Evolutionary conservation across 2,113 vertebrate species (phyloP), one percentile per base, ranked within the genome.

Genomic region (Plotosus lineatus): DNA sequence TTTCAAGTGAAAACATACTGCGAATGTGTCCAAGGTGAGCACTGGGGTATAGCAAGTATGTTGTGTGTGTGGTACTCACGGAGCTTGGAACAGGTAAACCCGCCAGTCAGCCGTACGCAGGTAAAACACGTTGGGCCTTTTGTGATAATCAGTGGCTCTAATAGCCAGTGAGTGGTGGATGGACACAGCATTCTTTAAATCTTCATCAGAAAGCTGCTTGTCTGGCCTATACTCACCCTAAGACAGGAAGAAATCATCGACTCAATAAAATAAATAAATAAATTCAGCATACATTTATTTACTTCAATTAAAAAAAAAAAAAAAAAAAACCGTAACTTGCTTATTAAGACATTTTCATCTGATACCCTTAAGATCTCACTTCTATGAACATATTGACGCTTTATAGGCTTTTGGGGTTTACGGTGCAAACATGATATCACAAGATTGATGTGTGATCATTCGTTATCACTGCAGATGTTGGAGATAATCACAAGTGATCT

Each of bases 51-150:
- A 26, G 23, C 10, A 15, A 19, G 23, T 4, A 44, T 7, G 38
- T 38, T 38, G 15, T 76, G 17, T 1, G 6, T 28, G 38, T 23
- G 51, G 56, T 46, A 90, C 92, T 92, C 90, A 99, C 98, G 94
- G 94, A 9, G 98, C 97, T 92, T 99, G 97, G 86, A 99, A 95
- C 74, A 99, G 95, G 92, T 98, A 98, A 78, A 98, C 94, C 46
- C 98, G 94, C 97, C 98, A 99, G 92, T 99, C 98, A 0, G 98
- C 97, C 0, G 98, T 99, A 88, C 97, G 93, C 90, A 99, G 94
- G 92, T 98, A 98, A 94, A 99, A 98, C 36, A 99, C 98, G 0
- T 98, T 95, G 55, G 97, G 96, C 46, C 96, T 91, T 90, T 99
- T 99, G 94, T 92, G 95, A 90, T 99, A 99, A 89, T 99, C 98